Base-by-base conservation (phyloP, 1,140 invertebrate genomes). In the Gonioctena quinquepunctata region DNA sequence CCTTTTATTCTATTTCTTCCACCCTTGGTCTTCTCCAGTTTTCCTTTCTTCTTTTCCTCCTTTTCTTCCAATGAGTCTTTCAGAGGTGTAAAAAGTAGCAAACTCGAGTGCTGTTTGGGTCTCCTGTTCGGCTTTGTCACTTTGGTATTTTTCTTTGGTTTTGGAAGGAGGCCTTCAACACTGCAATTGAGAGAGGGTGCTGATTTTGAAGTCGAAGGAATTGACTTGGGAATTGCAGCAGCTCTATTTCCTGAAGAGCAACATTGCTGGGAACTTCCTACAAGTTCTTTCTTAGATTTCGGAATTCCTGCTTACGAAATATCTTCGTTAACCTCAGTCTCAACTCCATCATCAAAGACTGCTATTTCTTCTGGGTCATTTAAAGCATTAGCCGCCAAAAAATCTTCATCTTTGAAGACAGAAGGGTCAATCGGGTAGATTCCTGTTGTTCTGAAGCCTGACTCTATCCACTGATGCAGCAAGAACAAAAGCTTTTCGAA, bases 401-500 rank as follows among this genome's bases (percentile, higher is more conserved):
- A 56, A 11, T 56, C 54, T 19, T 22, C 23, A 56, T 56, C 54
- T 13, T 21, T 56, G 23, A 56, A 56, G 8, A 21, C 23, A 56
- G 18, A 13, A 16, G 19, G 19, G 18, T 56, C 11, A 21, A 22
- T 22, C 13, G 54, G 19, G 23, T 22, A 56, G 23, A 56, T 56
- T 13, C 54, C 54, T 4, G 54, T 56, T 21, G 7, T 27, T 27
- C 27, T 28, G 23, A 56, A 56, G 13, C 19, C 19, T 22, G 19
- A 13, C 7, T 22, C 23, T 54, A 19, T 8, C 21, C 18, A 22
- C 72, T 69, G 19, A 83, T 76, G 59, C 78, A 64, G 79, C 63
- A 61, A 60, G 70, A 27, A 69, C 75, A 61, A 70, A 84, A 62
- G 79, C 80, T 80, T 81, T 81, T 42, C 60, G 80, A 13, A 82